Evolutionary conservation across 2,113 vertebrate genomes (phyloP).

Genomic region (Cyprinodon brontotheroides): DNA sequence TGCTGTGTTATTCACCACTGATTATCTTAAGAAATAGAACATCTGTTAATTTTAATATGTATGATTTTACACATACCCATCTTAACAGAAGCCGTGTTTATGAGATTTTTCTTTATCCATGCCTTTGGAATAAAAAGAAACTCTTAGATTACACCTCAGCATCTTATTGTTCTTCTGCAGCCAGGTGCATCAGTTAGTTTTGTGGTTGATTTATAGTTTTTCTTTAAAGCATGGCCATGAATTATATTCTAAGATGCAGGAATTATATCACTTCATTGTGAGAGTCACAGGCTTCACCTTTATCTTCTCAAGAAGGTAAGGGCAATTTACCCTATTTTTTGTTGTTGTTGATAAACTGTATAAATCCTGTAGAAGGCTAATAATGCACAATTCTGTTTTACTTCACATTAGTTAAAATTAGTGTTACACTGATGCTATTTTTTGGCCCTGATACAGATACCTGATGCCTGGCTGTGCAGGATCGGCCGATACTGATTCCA

Average conservation of each 20-base stretch:
- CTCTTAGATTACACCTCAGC: slow-evolving; percentile 6
- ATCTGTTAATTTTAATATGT: slow-evolving; percentile 3
- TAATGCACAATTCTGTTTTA: no score
- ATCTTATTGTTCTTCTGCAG: background rate
- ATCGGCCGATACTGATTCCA: no score
- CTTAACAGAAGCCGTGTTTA: slow-evolving; percentile 11
- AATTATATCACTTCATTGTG: background rate
- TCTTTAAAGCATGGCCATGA: background rate
- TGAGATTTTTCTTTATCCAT: slow-evolving; percentile 26
- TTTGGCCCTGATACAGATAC: no score
- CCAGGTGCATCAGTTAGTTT: background rate
- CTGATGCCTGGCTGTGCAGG: no score
- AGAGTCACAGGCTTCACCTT: background rate
- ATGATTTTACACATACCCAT: background rate
- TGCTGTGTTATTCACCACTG: background rate
- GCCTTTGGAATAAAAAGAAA: slow-evolving; percentile 14
- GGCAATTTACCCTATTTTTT: no score
- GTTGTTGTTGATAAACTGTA: no score
- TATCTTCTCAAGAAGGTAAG: background rate
- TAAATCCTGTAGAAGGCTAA: no score
- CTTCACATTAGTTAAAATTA: no score
- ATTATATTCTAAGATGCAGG: background rate
- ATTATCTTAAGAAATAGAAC: background rate
- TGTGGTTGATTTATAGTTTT: background rate
- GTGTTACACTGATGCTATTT: no score